Percentiles rank a stretch among this genome's conserved stretches.
Evolutionary conservation across 2,113 vertebrate species (phyloP).

Genomic region (Tamias sibiricus): DNA sequence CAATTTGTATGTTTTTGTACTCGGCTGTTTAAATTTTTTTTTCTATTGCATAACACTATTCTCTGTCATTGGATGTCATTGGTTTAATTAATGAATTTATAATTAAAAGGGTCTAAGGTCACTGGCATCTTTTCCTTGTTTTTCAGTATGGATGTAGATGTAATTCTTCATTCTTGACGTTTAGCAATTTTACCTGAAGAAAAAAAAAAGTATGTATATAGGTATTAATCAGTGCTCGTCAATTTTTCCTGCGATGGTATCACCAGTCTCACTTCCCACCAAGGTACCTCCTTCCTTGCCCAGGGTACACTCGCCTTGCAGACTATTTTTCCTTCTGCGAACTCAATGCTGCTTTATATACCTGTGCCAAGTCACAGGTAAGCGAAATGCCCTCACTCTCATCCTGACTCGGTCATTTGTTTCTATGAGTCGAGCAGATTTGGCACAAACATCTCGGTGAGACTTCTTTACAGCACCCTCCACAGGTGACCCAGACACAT

Average conservation of each 20-base stretch:
- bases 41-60: not conserved
- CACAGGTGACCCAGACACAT: not conserved
- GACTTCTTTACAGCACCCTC: not conserved
- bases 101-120: not conserved
- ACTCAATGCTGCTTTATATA: not conserved
- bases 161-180: not conserved
- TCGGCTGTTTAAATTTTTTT: not conserved
- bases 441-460: not conserved
- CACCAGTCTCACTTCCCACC: not conserved
- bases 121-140: not conserved
- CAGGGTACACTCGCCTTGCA: not conserved
- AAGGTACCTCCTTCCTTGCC: not conserved
- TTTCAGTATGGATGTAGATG: not conserved
- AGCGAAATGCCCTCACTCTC: not conserved
- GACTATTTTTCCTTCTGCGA: not conserved
- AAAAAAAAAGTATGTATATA: too few relatives aligned
- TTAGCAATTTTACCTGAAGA: not conserved
- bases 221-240: not conserved
- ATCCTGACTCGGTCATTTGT: not conserved
- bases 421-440: not conserved
- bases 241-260: not conserved
- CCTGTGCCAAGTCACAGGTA: not conserved
- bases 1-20: not conserved
- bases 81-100: too few relatives aligned
- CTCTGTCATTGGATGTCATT: not conserved